A percentile compares a stretch with the other conserved stretches of the same genome.
Evolutionary conservation across 2,888 invertebrate species (phyloP).

Genomic region (Amphipyra tragopoginis): DNA sequence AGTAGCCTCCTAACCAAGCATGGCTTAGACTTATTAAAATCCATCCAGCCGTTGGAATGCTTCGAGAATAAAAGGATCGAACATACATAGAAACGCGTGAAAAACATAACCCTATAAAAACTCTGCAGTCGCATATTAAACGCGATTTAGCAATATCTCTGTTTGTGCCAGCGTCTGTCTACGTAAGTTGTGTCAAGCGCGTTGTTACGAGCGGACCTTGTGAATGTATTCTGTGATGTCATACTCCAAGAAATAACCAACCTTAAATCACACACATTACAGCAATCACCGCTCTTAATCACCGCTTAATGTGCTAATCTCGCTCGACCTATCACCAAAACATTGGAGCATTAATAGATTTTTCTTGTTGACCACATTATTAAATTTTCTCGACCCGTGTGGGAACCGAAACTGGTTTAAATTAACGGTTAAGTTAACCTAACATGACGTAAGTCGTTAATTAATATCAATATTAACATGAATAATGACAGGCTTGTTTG

Average conservation of each 20-base stretch:
- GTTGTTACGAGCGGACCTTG: not conserved
- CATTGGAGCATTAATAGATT: conserved; percentile 37
- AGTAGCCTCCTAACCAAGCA: no score
- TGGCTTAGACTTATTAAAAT: no score
- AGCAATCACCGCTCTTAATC: conserved; percentile 22
- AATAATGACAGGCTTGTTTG: conserved; percentile 40
- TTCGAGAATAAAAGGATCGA: no score
- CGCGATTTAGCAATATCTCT: not conserved
- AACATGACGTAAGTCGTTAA: conserved; percentile 59
- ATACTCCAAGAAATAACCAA: conserved; percentile 7
- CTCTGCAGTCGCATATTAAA: no score
- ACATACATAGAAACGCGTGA: no score
- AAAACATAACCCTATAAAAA: no score
- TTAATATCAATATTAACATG: conserved; percentile 59
- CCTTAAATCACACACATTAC: conserved; percentile 21
- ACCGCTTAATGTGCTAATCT: conserved; percentile 30
- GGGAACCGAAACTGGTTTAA: conserved; percentile 62
- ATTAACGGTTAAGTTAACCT: conserved; percentile 55
- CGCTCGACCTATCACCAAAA: conserved; percentile 21
- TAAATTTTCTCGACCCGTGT: conserved; percentile 47
- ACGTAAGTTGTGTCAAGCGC: not conserved
- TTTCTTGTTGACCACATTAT: conserved; percentile 51
- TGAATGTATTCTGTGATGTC: not conserved
- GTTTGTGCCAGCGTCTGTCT: not conserved
- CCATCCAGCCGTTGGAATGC: no score